phyloP scores from a whole-genome alignment of 2,797 vertebrate species.

The Pseudochromis fuscus region DNA sequence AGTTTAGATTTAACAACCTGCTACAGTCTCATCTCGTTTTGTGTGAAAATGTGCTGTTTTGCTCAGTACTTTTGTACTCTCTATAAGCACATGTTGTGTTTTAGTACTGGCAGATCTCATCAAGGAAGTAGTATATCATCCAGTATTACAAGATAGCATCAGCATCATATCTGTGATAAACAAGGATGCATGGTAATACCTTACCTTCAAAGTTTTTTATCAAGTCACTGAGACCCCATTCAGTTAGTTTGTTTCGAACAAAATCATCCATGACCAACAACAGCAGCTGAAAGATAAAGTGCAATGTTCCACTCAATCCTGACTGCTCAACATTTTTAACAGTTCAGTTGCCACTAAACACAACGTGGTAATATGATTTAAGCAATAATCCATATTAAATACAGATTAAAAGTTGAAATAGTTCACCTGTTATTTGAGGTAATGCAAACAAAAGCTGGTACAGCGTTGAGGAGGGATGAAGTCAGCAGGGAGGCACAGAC shows the following conservation, averaged over 20 bases:
- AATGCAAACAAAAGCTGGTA: not conserved
- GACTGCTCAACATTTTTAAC: not conserved
- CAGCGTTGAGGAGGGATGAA: rapidly evolving
- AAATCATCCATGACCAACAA: conserved; percentile 49
- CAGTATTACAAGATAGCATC: too few relatives aligned
- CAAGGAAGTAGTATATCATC: not conserved
- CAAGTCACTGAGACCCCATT: conserved; percentile 15
- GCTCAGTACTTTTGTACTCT: not conserved
- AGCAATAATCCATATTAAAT: too few relatives aligned
- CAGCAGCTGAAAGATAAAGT: conserved; percentile 27
- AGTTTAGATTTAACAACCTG: not conserved
- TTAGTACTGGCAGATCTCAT: not conserved
- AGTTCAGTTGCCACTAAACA: too few relatives aligned
- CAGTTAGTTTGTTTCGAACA: conserved; percentile 15
- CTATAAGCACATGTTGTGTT: not conserved
- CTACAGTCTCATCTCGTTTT: not conserved
- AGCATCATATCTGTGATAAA: too few relatives aligned
- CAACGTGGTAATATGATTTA: too few relatives aligned
- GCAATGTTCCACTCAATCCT: not conserved
- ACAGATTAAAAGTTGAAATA: not conserved
- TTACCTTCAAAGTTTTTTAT: conserved; percentile 25
- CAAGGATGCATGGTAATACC: not conserved
- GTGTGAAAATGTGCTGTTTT: not conserved
- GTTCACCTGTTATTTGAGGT: not conserved
- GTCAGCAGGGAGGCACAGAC: not conserved